These are phyloP conservation scores for Rattus rattus DNA, from an alignment of 2,113 vertebrate species.

Conservation along the genomic window DNA sequence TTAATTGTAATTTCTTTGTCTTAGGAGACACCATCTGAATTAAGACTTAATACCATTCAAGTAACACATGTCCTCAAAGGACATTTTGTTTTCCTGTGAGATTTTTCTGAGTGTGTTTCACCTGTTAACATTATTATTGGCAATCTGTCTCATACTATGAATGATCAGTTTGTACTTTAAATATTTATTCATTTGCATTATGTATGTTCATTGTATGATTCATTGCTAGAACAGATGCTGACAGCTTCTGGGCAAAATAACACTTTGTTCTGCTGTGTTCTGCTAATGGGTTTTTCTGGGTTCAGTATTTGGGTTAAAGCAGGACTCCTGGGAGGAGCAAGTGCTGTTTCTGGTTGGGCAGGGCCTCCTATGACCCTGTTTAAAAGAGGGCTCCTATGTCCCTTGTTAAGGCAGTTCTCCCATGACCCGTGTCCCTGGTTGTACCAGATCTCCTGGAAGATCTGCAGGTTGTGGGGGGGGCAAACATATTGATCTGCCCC, in stretches of 20 bases:
- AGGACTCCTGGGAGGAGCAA: too few relatives aligned
- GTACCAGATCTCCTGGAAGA: too few relatives aligned
- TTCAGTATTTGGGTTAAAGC: conserved; percentile 83
- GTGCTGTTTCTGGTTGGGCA: too few relatives aligned
- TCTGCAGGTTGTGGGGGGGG: too few relatives aligned
- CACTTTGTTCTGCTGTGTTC: conserved; percentile 84
- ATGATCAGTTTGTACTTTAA: background rate
- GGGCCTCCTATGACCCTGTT: too few relatives aligned
- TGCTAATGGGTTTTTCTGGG: conserved; percentile 83
- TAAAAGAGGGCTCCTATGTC: too few relatives aligned
- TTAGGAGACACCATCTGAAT: background rate
- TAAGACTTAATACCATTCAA: conserved; percentile 6
- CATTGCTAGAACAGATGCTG: background rate
- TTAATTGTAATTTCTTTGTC: conserved; percentile 26
- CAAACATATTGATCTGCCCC: too few relatives aligned
- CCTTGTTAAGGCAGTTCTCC: too few relatives aligned
- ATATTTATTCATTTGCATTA: conserved; percentile 34
- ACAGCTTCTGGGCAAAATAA: conserved; percentile 85
- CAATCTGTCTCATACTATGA: conserved; percentile 43
- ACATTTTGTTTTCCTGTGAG: background rate
- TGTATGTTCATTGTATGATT: conserved; percentile 69
- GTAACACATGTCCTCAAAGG: background rate
- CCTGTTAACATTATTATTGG: background rate
- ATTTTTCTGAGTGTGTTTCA: conserved; percentile 37
- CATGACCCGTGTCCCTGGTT: too few relatives aligned